Conservation (phyloP, 2,113 vertebrate species). For the Perognathus longimembris region DNA sequence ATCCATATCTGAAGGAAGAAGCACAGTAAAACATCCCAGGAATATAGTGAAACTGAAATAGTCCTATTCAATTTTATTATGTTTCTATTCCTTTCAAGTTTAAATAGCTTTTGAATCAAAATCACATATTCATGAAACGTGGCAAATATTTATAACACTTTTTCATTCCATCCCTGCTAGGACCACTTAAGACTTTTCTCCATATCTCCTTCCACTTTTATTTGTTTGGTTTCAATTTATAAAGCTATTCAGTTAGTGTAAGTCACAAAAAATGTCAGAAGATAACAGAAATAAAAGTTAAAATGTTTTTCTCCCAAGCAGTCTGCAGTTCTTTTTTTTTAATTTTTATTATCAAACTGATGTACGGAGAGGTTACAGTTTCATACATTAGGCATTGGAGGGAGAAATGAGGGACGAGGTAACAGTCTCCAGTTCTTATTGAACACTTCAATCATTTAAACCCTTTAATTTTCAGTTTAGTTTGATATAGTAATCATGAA, state of each 20-base stretch:
- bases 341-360: too few relatives aligned
- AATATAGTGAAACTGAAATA: slow-evolving; percentile 68
- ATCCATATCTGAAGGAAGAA: slow-evolving; percentile 43
- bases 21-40: slow-evolving; percentile 54
- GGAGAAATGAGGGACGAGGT: too few relatives aligned
- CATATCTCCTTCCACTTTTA: slow-evolving; percentile 43
- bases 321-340: slow-evolving; percentile 35
- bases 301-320: neutral
- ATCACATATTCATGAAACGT: slow-evolving; percentile 75
- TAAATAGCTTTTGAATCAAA: slow-evolving; percentile 73
- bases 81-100: slow-evolving; percentile 57
- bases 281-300: slow-evolving; percentile 70
- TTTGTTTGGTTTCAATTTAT: slow-evolving; percentile 79
- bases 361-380: too few relatives aligned
- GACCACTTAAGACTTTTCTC: slow-evolving; percentile 65
- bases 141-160: slow-evolving; percentile 73
- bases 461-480: slow-evolving; percentile 12
- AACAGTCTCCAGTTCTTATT: neutral
- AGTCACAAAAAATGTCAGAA: slow-evolving; percentile 66
- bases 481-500: slow-evolving; percentile 56
- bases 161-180: slow-evolving; percentile 78
- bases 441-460: neutral
- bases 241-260: slow-evolving; percentile 61
- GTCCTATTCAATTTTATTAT: slow-evolving; percentile 61
- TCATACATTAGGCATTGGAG: too few relatives aligned